These are phyloP conservation scores for Semnornis frantzii DNA, from an alignment of 2,113 vertebrate species.

Conservation along the genomic window DNA sequence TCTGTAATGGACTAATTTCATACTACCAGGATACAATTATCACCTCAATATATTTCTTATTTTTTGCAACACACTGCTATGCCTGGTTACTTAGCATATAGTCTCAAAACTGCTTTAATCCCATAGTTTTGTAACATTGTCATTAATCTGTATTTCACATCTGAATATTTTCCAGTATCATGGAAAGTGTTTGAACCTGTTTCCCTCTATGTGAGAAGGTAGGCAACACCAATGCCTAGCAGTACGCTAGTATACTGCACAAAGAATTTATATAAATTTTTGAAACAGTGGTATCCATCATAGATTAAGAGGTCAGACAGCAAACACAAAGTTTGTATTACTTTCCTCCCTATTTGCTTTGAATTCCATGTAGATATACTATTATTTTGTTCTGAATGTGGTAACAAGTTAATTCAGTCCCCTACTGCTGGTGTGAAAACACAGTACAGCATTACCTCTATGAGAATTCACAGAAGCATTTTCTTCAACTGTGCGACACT, in stretches of 20 bases:
- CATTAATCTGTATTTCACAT: background rate
- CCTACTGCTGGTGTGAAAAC: background rate
- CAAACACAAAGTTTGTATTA: background rate
- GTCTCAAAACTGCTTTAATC: background rate
- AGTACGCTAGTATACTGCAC: background rate
- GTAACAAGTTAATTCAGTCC: background rate
- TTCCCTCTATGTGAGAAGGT: background rate
- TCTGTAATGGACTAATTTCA: background rate
- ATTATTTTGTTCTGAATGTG: background rate
- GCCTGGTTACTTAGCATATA: background rate
- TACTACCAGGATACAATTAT: background rate
- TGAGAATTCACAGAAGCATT: background rate
- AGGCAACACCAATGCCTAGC: background rate
- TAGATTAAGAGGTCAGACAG: background rate
- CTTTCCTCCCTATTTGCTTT: background rate
- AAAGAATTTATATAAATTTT: background rate
- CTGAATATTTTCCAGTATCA: background rate
- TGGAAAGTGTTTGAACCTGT: background rate
- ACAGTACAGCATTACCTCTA: background rate
- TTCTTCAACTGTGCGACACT: background rate
- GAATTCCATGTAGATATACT: background rate
- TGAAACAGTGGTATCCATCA: background rate
- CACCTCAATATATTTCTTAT: background rate
- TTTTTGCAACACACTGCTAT: background rate
- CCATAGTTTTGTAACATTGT: background rate